These are phyloP conservation scores for Rhodinocichla rosea DNA, from an alignment of 2,113 vertebrate species.

Conservation along the genomic window DNA sequence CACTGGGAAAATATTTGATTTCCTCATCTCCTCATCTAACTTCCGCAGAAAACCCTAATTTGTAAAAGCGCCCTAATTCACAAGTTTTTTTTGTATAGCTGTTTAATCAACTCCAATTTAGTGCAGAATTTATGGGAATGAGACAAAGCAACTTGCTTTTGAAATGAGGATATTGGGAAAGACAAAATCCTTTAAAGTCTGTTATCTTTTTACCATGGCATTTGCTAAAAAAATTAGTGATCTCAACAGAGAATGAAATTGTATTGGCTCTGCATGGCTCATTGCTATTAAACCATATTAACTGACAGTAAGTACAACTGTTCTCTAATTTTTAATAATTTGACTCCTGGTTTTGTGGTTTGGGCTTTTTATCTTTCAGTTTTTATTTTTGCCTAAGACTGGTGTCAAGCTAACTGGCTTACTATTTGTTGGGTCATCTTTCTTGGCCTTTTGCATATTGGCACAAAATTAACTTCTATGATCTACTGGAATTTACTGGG, in stretches of 20 bases:
- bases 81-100: not conserved
- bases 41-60: not conserved
- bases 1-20: not conserved
- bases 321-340: not conserved
- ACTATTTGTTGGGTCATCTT: not conserved
- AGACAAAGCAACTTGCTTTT: not conserved
- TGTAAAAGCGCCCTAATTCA: not conserved
- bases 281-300: not conserved
- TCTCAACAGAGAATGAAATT: not conserved
- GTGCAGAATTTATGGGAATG: not conserved
- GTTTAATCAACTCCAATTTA: not conserved
- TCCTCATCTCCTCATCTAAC: not conserved
- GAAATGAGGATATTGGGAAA: not conserved
- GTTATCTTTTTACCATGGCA: not conserved
- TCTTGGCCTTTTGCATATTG: not conserved
- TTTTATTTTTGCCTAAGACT: not conserved
- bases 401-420: not conserved
- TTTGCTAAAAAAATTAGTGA: not conserved
- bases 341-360: not conserved
- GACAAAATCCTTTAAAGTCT: not conserved
- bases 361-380: not conserved
- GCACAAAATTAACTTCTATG: not conserved
- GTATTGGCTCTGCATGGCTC: not conserved
- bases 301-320: not conserved
- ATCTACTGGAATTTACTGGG: not conserved